Evolutionary conservation across 2,797 vertebrate genomes (phyloP).

Genomic region (Anomalospiza imberbis): DNA sequence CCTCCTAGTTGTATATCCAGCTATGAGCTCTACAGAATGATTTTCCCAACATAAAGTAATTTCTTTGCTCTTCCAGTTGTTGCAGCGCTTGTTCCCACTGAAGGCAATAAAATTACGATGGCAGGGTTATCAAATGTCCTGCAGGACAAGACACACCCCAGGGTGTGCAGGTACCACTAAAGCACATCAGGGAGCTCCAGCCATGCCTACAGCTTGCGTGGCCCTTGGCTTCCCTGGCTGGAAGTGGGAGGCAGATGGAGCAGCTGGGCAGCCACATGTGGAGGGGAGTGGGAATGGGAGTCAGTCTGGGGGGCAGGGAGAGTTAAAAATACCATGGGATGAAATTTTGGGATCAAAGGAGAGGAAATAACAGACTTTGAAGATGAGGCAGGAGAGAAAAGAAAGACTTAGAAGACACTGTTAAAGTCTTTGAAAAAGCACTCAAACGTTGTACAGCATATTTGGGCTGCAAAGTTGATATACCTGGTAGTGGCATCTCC

Average conservation of each 20-base stretch:
- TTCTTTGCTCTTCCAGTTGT: background rate
- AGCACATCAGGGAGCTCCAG: background rate
- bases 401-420: constrained; percentile 9
- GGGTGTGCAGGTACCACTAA: background rate
- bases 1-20: background rate
- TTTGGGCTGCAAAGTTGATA: background rate
- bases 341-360: constrained; percentile 14
- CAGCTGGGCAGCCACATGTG: background rate
- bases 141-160: background rate
- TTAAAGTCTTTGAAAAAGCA: constrained; percentile 35
- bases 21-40: background rate
- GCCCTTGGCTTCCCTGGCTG: background rate
- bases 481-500: background rate
- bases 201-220: background rate
- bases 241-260: background rate
- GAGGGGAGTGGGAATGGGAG: background rate
- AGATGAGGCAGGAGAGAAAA: constrained; percentile 2
- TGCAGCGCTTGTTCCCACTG: rapidly evolving
- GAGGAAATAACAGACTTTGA: constrained; percentile 45
- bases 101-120: background rate
- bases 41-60: background rate
- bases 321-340: background rate
- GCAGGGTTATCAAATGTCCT: background rate
- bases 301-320: constrained; percentile 7
- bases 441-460: background rate